phyloP scores from a whole-genome alignment of 2,888 invertebrate genomes.

The Xylocampa areola region DNA sequence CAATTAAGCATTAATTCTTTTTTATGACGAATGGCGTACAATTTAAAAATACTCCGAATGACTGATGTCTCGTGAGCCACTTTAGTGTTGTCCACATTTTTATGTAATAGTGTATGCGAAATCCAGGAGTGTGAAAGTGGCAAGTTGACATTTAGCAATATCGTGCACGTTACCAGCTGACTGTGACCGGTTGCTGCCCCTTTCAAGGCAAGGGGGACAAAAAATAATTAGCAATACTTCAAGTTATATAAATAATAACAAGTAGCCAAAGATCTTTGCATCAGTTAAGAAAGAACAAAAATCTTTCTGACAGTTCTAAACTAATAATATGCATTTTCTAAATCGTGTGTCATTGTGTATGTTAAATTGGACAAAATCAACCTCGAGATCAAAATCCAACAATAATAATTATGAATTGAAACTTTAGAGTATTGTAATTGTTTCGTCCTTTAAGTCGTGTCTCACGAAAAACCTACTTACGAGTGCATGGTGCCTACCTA shows the following conservation, averaged over 20 bases:
- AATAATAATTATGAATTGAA: constrained; percentile 22
- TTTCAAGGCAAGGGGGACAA: constrained; percentile 51
- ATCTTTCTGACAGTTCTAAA: not conserved
- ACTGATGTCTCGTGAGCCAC: constrained; percentile 30
- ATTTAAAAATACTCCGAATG: constrained; percentile 14
- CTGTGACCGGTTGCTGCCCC: constrained; percentile 50
- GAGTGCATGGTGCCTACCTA: constrained; percentile 14
- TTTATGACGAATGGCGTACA: constrained; percentile 11
- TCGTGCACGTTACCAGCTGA: constrained; percentile 42
- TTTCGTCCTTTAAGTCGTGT: constrained; percentile 19
- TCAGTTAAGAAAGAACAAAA: not conserved
- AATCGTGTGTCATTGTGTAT: constrained; percentile 5
- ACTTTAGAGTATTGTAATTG: constrained; percentile 27
- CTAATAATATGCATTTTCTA: constrained; percentile 6
- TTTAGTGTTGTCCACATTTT: constrained; percentile 24
- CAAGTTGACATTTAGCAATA: constrained; percentile 65
- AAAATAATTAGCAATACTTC: constrained; percentile 26
- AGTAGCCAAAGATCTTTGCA: constrained; percentile 12
- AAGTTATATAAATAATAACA: constrained; percentile 31
- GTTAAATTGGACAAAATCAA: constrained; percentile 15
- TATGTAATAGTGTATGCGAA: constrained; percentile 37
- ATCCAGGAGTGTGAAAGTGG: constrained; percentile 67
- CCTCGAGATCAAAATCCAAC: constrained; percentile 16
- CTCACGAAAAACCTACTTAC: constrained; percentile 33
- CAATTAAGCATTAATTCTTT: no score